These are phyloP conservation scores for Clarias batrachus DNA, from an alignment of 2,113 vertebrate genomes.

Conservation along the genomic window DNA sequence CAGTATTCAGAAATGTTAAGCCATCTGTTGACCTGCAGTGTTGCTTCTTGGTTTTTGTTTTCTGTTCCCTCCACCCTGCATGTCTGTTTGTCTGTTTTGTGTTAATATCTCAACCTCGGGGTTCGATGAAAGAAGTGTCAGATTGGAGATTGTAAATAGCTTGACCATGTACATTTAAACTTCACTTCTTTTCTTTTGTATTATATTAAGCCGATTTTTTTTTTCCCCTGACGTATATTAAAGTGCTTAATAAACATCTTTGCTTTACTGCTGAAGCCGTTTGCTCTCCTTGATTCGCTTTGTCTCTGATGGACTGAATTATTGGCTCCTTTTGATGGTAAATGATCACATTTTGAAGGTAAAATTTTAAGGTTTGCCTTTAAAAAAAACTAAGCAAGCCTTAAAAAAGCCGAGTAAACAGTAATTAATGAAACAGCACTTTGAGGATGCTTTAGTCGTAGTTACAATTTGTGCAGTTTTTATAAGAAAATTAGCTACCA, in stretches of 20 bases:
- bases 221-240: constrained; percentile 88
- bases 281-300: constrained; percentile 12
- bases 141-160: constrained; percentile 90
- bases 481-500: too few species aligned
- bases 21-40: constrained; percentile 61
- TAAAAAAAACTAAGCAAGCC: too few species aligned
- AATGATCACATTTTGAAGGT: too few species aligned
- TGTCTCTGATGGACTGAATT: background rate
- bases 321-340: background rate
- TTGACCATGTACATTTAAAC: constrained; percentile 90
- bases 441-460: too few species aligned
- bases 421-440: too few species aligned
- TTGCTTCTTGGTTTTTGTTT: constrained; percentile 57
- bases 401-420: too few species aligned
- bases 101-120: constrained; percentile 19
- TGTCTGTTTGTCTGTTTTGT: constrained; percentile 52
- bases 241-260: constrained; percentile 99
- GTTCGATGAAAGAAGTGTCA: constrained; percentile 51
- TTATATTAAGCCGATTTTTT: constrained; percentile 86
- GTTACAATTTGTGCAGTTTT: too few species aligned
- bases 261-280: constrained; percentile 87
- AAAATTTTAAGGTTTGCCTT: too few species aligned
- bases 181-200: constrained; percentile 88
- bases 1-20: constrained; percentile 61
- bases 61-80: constrained; percentile 77